Percentiles rank a stretch among this genome's conserved stretches.
phyloP scores from a whole-genome alignment of 2,888 invertebrate species.

The Drosophila anceps region DNA sequence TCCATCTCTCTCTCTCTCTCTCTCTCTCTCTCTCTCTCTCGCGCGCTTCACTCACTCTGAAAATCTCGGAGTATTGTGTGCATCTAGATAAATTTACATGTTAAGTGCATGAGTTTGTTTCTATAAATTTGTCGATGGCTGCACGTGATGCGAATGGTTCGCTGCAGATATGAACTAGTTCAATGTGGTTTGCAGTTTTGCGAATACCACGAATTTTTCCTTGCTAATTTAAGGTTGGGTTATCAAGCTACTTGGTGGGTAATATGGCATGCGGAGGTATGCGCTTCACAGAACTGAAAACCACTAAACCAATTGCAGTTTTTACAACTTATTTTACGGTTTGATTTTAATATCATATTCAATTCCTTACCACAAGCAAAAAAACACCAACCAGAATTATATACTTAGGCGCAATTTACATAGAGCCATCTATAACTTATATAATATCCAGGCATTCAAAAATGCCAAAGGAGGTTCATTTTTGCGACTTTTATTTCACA shows the following conservation, averaged over 20 bases:
- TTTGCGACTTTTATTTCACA: not conserved
- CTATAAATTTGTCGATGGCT: constrained; percentile 27
- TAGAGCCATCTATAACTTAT: not conserved
- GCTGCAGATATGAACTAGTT: constrained; percentile 23
- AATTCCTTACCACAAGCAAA: not conserved
- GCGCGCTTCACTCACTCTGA: not conserved
- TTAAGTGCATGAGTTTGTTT: constrained; percentile 47
- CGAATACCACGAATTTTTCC: constrained; percentile 31
- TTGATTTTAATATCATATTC: not conserved
- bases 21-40: not conserved
- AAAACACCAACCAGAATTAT: not conserved
- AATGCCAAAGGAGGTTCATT: too few relatives aligned
- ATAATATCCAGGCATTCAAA: not conserved
- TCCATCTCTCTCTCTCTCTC: not conserved
- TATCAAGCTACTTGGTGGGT: not conserved
- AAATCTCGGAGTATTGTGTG: constrained; percentile 39
- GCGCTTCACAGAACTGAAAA: not conserved
- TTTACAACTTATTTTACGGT: not conserved
- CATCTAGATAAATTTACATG: constrained; percentile 62
- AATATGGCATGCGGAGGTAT: not conserved
- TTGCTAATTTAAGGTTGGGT: constrained; percentile 10
- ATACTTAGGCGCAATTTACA: not conserved
- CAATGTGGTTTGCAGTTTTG: constrained; percentile 15
- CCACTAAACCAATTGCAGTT: not conserved
- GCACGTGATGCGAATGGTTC: constrained; percentile 36